Base-by-base conservation (phyloP, 2,888 invertebrate species). In the Epistrophella euchroma region DNA sequence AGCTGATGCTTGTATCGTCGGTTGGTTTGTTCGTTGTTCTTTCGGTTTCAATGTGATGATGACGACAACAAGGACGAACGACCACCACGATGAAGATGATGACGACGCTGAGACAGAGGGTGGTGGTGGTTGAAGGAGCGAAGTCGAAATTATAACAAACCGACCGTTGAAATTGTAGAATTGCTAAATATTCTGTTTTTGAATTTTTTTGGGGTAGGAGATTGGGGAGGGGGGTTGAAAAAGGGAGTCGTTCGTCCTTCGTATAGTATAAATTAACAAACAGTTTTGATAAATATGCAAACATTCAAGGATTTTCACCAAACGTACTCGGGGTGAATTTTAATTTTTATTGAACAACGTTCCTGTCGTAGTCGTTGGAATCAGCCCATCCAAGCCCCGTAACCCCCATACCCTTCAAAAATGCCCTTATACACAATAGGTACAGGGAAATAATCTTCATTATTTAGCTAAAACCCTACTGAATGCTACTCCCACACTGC, bases 241-340 rank as follows among this genome's bases (percentile, higher is more conserved):
- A 28, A 56, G 72, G 66, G 60, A n/a, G 22, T 43, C 64, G 45
- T 83, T 43, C 64, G 45, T 83, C 70, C 58, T 78, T 78, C 35
- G 78, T 47, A 5, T 40, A 71, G 86, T 71, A 86, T 86, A 86
- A 86, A 86, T 86, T 86, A 86, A 73, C 76, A 85, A 86, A 86
- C 77, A 82, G 74, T 86, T 86, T 86, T 86, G 86, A 86, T 86
- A 86, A 86, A 86, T 86, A 86, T 86, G 86, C 86, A 82, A 86
- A 86, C 86, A 86, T 86, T 86, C 86, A 74, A 74, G 86, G 86
- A 86, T 82, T 86, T 81, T 86, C 86, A 62, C 70, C 70, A 47
- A 86, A 78, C 70, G 71, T 82, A 86, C 86, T 82, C 77, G 13
- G 77, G 77, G 82, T 86, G 86, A 86, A 86, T 86, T 86, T 86